phyloP scores from a whole-genome alignment of 64 coral and sea anemone species.

The Orbicella faveolata region DNA sequence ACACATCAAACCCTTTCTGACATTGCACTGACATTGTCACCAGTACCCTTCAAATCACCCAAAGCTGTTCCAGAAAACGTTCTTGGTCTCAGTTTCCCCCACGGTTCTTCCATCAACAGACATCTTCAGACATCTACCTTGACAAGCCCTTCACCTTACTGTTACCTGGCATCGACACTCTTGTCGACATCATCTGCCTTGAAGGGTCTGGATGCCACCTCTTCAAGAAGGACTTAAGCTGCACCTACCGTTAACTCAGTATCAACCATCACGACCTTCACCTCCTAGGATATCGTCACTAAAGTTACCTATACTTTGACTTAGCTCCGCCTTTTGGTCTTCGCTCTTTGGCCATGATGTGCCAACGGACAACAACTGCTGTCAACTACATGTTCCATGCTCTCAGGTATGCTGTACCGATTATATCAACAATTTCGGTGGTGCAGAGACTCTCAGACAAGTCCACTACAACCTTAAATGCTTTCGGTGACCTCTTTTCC shows the following conservation, averaged over 20 bases:
- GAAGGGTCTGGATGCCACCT: not conserved
- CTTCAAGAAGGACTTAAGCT: not conserved
- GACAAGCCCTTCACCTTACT: too few relatives aligned
- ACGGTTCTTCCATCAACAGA: not conserved
- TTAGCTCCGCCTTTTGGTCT: not conserved
- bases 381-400: not conserved
- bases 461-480: not conserved
- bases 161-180: too few relatives aligned
- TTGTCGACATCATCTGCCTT: too few relatives aligned
- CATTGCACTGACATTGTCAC: not conserved
- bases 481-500: not conserved
- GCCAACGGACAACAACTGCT: not conserved
- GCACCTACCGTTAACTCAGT: not conserved
- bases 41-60: not conserved
- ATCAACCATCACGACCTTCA: not conserved
- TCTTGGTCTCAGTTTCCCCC: slow-evolving; percentile 11
- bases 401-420: not conserved
- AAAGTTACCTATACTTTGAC: not conserved
- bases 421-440: not conserved
- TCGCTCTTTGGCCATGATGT: not conserved
- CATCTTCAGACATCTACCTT: not conserved
- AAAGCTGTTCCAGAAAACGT: not conserved
- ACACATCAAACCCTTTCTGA: not conserved
- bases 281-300: not conserved
- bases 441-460: not conserved